Base-by-base conservation (phyloP, 1,140 invertebrate genomes). In the Lasioglossum albipes region DNA sequence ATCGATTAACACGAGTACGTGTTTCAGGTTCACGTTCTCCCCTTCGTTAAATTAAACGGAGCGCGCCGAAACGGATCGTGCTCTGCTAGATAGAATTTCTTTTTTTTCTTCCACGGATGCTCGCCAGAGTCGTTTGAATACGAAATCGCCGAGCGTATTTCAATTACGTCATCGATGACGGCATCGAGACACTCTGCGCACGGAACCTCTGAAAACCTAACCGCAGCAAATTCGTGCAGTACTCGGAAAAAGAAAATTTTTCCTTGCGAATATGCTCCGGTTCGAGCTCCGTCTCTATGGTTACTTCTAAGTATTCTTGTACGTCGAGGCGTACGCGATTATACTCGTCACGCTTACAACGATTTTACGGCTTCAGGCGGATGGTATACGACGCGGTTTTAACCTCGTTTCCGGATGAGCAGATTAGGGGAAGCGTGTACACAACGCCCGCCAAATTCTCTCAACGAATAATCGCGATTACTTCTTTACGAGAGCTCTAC, bases 281-380 rank as follows among this genome's bases (percentile, higher is more conserved):
- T 7, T 52, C 65, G 61, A 16, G 9, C 22, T 20, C 2, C 27
- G 65, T 7, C 52, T 27, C 7, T n/a, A 13, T 22, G 49, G 20
- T 41, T 80, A 80, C 65, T 75, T 80, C 52, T 75, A 73, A 61
- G 67, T 82, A 78, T 73, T 81, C 69, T 49, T 13, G 45, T 49
- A 49, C 13, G 6, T 4, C 13, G 20, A 27, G 20, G 20, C 45
- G 5, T 59, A 27, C 68, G 68, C 9, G 27, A 36, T 42, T 49
- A 49, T n/a, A 57, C 68, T 20, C 16, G 52, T 16, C 62, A 71
- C 31, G 67, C 52, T 81, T 81, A 13, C 2, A 67, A 54, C 13
- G 62, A 54, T 79, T 84, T 79, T 84, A 73, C 42, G 75, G 81
- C 71, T 84, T 84, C 67, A 16, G 52, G 62, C 18, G 41, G 5